Evolutionary conservation across 2,797 vertebrate species (phyloP), one percentile per base, ranked within the genome.

Genomic region (Phaenicophaeus curvirostris): DNA sequence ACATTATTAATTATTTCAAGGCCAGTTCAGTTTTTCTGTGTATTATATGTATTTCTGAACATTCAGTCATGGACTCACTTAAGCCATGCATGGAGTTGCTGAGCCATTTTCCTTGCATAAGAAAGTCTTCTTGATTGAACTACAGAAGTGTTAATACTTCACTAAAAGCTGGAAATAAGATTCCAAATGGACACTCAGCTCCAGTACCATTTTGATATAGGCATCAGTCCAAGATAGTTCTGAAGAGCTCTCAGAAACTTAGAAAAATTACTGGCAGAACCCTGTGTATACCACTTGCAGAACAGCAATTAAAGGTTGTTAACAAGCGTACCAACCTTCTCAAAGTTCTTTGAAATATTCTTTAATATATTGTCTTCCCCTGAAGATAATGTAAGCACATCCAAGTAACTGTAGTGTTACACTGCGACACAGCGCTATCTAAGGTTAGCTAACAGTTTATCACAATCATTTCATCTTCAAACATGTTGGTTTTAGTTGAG

Each of bases 231-330:
- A 53, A 59, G 48, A 88, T 9, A 71, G 44, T 81, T 90, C 58
- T 54, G 78, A 88, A 94, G 41, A 90, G 17, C 58, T 89, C 37
- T 30, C 63, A 80, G 53, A 79, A 92, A 85, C 77, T 84, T 68
- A 51, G 51, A 81, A 85, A 69, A 93, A 54, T 51, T 79, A 50
- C 53, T 67, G 62, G 58, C 28, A 89, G 48, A 86, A 73, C 39
- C 28, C 77, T 24, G 25, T 14, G 19, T 33, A 37, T 59, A 71
- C 65, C 41, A 55, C 42, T 84, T 18, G 19, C 13, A 72, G 72
- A 48, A 86, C 6, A 71, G 37, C 44, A 87, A 93, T 61, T 95
- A 80, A 67, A 88, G 51, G 27, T 74, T 89, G 77, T 73, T 39
- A 94, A 81, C 57, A 85, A 72, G 84, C 18, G 8, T 41, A 73